Percentiles rank a stretch among this genome's conserved stretches.
phyloP scores from a whole-genome alignment of 35 echinoderm and acorn worm genomes.

The Chiridota heheva region DNA sequence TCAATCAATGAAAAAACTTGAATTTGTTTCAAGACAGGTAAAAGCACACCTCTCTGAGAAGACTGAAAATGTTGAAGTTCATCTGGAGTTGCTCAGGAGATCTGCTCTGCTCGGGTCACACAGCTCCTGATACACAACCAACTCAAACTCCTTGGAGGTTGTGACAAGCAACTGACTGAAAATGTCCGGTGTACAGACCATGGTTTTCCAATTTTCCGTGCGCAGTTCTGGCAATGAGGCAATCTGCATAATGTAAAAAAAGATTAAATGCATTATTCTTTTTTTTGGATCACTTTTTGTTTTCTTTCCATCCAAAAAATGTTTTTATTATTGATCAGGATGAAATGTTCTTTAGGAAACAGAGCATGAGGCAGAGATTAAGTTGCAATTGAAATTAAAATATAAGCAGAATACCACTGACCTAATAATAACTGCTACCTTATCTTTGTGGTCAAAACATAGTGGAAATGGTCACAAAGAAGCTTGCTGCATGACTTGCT shows the following conservation, averaged over 20 bases:
- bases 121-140: not conserved
- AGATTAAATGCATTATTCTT: not conserved
- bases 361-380: too few relatives aligned
- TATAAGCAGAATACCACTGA: too few relatives aligned
- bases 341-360: too few relatives aligned
- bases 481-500: too few relatives aligned
- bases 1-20: not conserved
- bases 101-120: not conserved
- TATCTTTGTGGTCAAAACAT: too few relatives aligned
- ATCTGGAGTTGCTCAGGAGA: not conserved
- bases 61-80: slow-evolving; percentile 14
- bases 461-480: too few relatives aligned
- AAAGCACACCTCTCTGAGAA: slow-evolving; percentile 7
- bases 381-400: too few relatives aligned
- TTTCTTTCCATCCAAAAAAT: too few relatives aligned
- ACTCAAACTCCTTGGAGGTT: not conserved
- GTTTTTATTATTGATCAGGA: too few relatives aligned
- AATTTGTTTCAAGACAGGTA: not conserved
- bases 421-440: too few relatives aligned
- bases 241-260: not conserved
- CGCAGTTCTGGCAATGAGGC: not conserved
- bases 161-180: not conserved
- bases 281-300: too few relatives aligned
- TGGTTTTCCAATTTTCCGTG: not conserved
- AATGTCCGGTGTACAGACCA: slow-evolving; percentile 1